Percentiles rank a stretch among this genome's conserved stretches.
phyloP scores from a whole-genome alignment of 2,113 vertebrate genomes.

The Martes martes region DNA sequence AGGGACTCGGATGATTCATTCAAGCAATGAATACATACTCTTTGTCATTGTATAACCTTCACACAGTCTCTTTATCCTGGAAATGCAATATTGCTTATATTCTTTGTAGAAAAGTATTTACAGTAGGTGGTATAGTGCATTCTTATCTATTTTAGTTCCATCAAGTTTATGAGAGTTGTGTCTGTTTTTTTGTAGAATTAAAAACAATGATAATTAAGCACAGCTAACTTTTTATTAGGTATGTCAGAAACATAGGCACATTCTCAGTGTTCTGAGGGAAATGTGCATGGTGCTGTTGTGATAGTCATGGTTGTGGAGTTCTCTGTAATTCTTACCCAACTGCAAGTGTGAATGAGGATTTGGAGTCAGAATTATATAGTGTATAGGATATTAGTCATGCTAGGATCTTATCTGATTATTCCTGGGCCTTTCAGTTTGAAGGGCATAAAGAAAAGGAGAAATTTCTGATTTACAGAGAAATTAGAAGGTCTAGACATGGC shows the following conservation, averaged over 20 bases:
- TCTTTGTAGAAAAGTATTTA: neutral
- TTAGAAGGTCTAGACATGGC: neutral
- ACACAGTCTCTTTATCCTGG: neutral
- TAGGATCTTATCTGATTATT: neutral
- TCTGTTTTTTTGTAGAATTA: neutral
- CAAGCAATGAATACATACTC: neutral
- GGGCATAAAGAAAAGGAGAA: fast-evolving
- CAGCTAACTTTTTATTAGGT: neutral
- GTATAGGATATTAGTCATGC: neutral
- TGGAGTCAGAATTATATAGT: neutral
- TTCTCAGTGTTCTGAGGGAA: neutral
- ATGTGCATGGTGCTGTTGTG: neutral
- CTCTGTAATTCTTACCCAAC: neutral
- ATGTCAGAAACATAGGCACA: neutral
- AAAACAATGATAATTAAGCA: neutral
- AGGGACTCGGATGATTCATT: neutral
- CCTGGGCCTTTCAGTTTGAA: neutral
- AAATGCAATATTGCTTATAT: neutral
- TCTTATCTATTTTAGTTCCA: neutral
- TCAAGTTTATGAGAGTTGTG: neutral
- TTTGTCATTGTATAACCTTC: slow-evolving; percentile 44
- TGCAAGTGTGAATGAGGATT: neutral
- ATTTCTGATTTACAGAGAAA: neutral
- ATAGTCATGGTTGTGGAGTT: neutral
- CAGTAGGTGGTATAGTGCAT: neutral